Conservation (phyloP, 1,140 invertebrate genomes). For the Heterodera carotae region DNA sequence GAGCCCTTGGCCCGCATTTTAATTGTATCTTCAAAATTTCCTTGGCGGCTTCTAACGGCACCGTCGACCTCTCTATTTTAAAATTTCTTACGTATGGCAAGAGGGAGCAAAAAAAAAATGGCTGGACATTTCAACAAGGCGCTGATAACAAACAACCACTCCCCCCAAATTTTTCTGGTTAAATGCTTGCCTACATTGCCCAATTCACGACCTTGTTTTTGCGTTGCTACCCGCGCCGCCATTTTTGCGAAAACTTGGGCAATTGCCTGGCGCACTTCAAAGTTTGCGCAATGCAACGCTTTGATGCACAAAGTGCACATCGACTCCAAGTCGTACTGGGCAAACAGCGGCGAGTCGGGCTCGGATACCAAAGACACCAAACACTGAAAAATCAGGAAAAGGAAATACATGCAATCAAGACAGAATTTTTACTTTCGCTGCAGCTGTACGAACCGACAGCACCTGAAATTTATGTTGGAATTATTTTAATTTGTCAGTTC, state of each 20-base stretch:
- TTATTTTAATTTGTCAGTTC: not conserved
- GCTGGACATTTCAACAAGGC: not conserved
- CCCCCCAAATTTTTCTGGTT: not conserved
- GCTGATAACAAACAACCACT: not conserved
- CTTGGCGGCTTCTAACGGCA: too few relatives aligned
- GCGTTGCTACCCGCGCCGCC: slow-evolving; percentile 67
- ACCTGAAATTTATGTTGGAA: not conserved
- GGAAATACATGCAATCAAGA: not conserved
- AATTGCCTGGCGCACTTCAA: slow-evolving; percentile 87
- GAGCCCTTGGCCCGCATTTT: too few relatives aligned
- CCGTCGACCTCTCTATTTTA: too few relatives aligned
- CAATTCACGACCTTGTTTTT: not conserved
- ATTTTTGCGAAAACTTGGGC: slow-evolving; percentile 80
- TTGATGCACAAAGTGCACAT: slow-evolving; percentile 84
- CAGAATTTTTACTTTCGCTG: slow-evolving; percentile 73
- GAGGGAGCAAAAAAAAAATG: too few relatives aligned
- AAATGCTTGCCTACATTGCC: not conserved
- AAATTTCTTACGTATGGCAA: too few relatives aligned
- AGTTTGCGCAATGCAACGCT: slow-evolving; percentile 88
- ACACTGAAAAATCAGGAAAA: slow-evolving; percentile 71
- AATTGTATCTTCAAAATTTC: too few relatives aligned
- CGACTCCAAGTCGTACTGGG: slow-evolving; percentile 82
- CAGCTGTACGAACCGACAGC: slow-evolving; percentile 84
- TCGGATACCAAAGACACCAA: slow-evolving; percentile 84
- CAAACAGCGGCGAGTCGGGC: slow-evolving; percentile 76